Evolutionary conservation across 2,797 vertebrate species (phyloP).

Genomic region (Tenualosa ilisha): DNA sequence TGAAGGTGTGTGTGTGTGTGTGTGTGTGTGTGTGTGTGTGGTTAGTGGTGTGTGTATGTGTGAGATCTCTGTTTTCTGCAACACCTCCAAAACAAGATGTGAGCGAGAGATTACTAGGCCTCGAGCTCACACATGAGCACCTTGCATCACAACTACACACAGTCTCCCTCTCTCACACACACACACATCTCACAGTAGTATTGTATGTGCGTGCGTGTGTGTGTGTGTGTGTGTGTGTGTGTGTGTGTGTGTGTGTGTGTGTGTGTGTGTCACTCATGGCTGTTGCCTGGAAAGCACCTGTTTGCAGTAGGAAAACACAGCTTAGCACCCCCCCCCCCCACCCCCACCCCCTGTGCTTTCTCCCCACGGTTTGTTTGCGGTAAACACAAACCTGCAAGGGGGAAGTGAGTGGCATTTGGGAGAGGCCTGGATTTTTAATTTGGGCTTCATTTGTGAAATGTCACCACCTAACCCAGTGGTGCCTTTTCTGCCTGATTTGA

Average conservation of each 20-base stretch:
- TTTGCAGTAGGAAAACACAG: slow-evolving; percentile 38
- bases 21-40: background rate
- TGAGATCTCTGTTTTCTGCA: slow-evolving; percentile 38
- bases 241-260: too few species aligned
- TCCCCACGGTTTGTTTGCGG: slow-evolving; percentile 50
- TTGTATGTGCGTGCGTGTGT: background rate
- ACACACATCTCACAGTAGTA: slow-evolving; percentile 30
- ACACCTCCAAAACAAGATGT: slow-evolving; percentile 58
- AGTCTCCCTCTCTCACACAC: background rate
- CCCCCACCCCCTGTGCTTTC: background rate
- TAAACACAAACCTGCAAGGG: slow-evolving; percentile 53
- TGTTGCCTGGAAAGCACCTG: slow-evolving; percentile 49
- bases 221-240: background rate
- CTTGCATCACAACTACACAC: slow-evolving; percentile 30
- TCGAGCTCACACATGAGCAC: slow-evolving; percentile 48
- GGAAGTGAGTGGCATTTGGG: slow-evolving; percentile 56
- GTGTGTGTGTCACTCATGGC: slow-evolving; percentile 25
- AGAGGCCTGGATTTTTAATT: slow-evolving; percentile 50
- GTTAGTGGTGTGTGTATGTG: slow-evolving; percentile 43
- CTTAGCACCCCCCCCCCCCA: background rate
- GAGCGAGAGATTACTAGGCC: slow-evolving; percentile 60
- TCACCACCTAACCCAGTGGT: slow-evolving; percentile 48
- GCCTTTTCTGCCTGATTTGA: slow-evolving; percentile 28
- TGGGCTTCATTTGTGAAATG: slow-evolving; percentile 55
- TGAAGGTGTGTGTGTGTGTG: background rate